Base-by-base conservation (phyloP, 1,140 invertebrate genomes). In the Drosophila obscura region DNA sequence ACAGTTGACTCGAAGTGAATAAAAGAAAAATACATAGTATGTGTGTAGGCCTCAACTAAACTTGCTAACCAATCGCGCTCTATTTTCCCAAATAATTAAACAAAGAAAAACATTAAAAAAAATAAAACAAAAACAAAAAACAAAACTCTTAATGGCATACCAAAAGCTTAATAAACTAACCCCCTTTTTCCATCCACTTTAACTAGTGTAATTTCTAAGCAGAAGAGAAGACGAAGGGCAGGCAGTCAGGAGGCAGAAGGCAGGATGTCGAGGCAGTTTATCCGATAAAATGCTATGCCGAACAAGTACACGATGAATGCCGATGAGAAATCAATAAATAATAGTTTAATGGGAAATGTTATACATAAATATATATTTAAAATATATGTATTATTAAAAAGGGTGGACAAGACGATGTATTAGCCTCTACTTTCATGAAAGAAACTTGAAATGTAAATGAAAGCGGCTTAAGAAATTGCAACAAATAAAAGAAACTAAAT, bases 301-400 rank as follows among this genome's bases (percentile, higher is more conserved):
- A 41, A 46, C 46, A 35, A 60, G 41, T 73, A 77, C 60, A 63
- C 11, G 35, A 39, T 39, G 41, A 78, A 67, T 59, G 68, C 64
- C 65, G 48, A 78, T 9, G 79, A 43, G 49, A 62, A 80, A 81
- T 69, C 50, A 80, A 64, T 71, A 81, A 87, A 78, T 62, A 81
- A 74, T 75, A 85, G 73, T 80, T 80, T 69, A 84, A 80, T 60
- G 77, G 73, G 56, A 82, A 85, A 77, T 73, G 73, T 84, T 84
- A 84, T 77, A 61, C 64, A 77, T 79, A 59, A 76, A 75, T 63
- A 83, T 81, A 83, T 82, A 74, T 73, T 64, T 77, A 65, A 79
- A 77, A 80, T 69, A 77, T 60, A 82, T 66, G 55, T 71, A 83
- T 75, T 76, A 73, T 77, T 63, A 71, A 56, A 69, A 39, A 39